Conservation (phyloP, 2,113 vertebrate genomes). For the Regulus satrapa region DNA sequence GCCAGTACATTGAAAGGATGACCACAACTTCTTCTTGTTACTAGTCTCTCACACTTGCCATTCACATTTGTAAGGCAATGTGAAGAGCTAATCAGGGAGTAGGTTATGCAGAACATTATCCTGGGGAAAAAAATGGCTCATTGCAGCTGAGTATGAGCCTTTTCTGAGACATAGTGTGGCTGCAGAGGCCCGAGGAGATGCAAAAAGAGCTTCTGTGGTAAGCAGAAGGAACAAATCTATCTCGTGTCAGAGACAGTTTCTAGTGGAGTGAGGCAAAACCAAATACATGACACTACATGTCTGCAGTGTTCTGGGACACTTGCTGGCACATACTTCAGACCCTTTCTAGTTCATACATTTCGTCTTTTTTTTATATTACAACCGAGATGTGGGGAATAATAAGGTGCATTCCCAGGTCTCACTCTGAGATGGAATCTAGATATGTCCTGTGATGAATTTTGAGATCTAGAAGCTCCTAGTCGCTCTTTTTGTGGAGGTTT, state of each 20-base stretch:
- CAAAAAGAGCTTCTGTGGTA: not conserved
- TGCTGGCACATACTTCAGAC: not conserved
- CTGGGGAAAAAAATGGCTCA: not conserved
- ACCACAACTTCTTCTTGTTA: not conserved
- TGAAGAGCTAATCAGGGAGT: not conserved
- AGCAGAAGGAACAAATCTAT: not conserved
- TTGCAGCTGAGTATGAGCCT: not conserved
- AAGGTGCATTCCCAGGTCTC: not conserved
- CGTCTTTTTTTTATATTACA: not conserved
- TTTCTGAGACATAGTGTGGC: not conserved
- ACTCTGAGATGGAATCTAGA: not conserved
- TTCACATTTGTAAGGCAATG: not conserved
- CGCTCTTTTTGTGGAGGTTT: not conserved
- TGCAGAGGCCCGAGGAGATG: not conserved
- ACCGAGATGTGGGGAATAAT: not conserved
- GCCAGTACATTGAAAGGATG: not conserved
- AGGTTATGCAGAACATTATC: not conserved
- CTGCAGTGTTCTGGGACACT: not conserved
- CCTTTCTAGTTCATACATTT: not conserved
- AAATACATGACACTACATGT: accelerated
- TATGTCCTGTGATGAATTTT: too few relatives aligned
- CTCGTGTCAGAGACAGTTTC: not conserved
- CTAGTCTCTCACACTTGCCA: not conserved
- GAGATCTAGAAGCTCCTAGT: not conserved
- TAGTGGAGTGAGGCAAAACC: not conserved